Percentiles rank a stretch among this genome's conserved stretches.
These are phyloP conservation scores for Lasioglossum oenotherae DNA, from an alignment of 2,888 invertebrate genomes.

Conservation along the genomic window DNA sequence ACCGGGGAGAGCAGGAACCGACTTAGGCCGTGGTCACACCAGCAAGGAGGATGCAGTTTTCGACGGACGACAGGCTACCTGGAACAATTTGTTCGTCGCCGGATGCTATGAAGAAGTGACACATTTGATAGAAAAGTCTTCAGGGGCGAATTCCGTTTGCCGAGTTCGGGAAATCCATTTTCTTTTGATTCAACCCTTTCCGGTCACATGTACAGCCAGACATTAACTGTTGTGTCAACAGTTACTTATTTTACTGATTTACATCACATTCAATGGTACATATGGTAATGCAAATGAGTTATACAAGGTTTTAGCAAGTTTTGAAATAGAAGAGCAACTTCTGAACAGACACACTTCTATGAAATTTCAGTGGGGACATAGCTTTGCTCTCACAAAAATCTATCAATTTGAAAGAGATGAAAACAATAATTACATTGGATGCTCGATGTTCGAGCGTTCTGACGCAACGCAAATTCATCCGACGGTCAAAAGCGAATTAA, in stretches of 20 bases:
- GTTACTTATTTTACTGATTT: too few relatives aligned
- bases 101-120: not conserved
- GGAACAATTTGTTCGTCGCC: not conserved
- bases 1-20: constrained; percentile 23
- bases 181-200: not conserved
- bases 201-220: too few relatives aligned
- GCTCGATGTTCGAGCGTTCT: not conserved
- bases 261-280: too few relatives aligned
- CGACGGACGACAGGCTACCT: not conserved
- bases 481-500: not conserved
- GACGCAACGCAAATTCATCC: not conserved
- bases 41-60: not conserved
- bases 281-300: too few relatives aligned
- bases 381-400: too few relatives aligned
- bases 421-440: not conserved
- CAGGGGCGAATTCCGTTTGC: not conserved
- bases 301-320: not conserved
- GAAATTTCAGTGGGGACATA: not conserved
- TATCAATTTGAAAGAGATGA: not conserved
- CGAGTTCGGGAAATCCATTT: too few relatives aligned
- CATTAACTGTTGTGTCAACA: too few relatives aligned
- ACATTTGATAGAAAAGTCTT: not conserved
- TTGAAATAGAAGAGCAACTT: not conserved
- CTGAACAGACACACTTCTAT: not conserved
- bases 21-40: constrained; percentile 16